Percentiles rank a stretch among this genome's conserved stretches.
Conservation (phyloP, 2,888 invertebrate genomes). For the Lapara coniferarum region DNA sequence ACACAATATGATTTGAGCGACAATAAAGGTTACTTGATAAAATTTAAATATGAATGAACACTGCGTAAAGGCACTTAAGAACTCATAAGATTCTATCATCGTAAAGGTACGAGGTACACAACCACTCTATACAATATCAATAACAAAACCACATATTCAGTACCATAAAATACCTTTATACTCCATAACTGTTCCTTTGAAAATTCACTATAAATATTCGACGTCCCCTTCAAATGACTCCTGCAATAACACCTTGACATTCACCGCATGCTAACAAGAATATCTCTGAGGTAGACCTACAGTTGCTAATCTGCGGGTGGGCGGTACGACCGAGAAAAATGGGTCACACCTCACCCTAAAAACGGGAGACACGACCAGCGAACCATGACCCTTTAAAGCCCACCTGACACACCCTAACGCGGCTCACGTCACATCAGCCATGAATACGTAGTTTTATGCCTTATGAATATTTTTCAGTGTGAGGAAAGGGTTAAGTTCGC, state of each 20-base stretch:
- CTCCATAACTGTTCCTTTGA: slow-evolving; percentile 35
- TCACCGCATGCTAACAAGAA: slow-evolving; percentile 56
- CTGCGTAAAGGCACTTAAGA: neutral
- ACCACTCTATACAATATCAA: neutral
- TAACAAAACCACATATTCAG: neutral
- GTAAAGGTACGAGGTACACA: neutral
- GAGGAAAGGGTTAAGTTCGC: slow-evolving; percentile 63
- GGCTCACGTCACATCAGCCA: slow-evolving; percentile 48
- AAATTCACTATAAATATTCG: slow-evolving; percentile 39
- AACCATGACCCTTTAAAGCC: slow-evolving; percentile 39
- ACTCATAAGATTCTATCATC: neutral
- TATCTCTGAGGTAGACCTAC: slow-evolving; percentile 58
- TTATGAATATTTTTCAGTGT: slow-evolving; percentile 71
- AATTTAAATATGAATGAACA: neutral
- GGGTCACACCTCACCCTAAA: slow-evolving; percentile 50
- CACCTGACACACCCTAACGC: slow-evolving; percentile 26
- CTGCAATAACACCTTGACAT: slow-evolving; percentile 57
- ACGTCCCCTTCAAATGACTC: slow-evolving; percentile 45
- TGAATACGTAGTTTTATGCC: slow-evolving; percentile 59
- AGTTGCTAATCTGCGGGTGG: slow-evolving; percentile 63
- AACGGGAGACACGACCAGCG: slow-evolving; percentile 39
- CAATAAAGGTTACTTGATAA: neutral
- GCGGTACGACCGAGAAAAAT: slow-evolving; percentile 64
- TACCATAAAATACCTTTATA: neutral
- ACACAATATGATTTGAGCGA: no score